phyloP scores from a whole-genome alignment of 2,888 invertebrate genomes.

The Axea sp. region DNA sequence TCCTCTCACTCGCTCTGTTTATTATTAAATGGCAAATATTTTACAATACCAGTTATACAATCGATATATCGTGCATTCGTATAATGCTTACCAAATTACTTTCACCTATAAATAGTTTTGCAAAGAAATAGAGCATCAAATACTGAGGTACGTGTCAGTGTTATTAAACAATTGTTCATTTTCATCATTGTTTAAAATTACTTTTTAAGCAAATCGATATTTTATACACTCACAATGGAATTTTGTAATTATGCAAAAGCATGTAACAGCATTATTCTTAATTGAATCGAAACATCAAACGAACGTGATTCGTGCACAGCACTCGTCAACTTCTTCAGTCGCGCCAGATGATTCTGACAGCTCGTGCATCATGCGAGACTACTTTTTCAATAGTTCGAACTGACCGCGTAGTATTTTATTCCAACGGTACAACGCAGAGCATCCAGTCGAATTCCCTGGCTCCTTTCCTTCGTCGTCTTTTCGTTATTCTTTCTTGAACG shows the following conservation, averaged over 20 bases:
- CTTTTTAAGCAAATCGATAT: no score
- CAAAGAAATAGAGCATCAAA: conserved; percentile 1
- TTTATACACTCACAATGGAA: no score
- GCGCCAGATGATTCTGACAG: conserved; percentile 21
- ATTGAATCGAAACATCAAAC: conserved; percentile 46
- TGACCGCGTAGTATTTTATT: conserved; percentile 45
- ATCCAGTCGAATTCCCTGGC: conserved; percentile 36
- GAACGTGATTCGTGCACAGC: conserved; percentile 5
- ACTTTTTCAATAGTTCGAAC: conserved; percentile 49
- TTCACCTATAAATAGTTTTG: background rate
- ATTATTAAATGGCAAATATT: no score
- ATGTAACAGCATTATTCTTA: conserved; percentile 25
- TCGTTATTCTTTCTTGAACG: conserved; percentile 40
- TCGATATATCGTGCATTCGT: no score
- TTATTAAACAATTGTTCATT: no score
- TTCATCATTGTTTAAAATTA: no score
- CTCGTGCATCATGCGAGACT: conserved; percentile 48
- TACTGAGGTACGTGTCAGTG: no score
- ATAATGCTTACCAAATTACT: conserved; percentile 9
- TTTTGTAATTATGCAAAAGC: conserved; percentile 5
- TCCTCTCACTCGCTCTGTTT: no score
- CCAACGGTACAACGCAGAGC: conserved; percentile 28
- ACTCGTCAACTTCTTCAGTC: conserved; percentile 41
- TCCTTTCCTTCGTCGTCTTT: conserved; percentile 23
- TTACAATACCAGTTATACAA: no score